A percentile compares a stretch with the other conserved stretches of the same genome.
Conservation (phyloP, 2,797 vertebrate species). For the Epinephelus malabaricus region DNA sequence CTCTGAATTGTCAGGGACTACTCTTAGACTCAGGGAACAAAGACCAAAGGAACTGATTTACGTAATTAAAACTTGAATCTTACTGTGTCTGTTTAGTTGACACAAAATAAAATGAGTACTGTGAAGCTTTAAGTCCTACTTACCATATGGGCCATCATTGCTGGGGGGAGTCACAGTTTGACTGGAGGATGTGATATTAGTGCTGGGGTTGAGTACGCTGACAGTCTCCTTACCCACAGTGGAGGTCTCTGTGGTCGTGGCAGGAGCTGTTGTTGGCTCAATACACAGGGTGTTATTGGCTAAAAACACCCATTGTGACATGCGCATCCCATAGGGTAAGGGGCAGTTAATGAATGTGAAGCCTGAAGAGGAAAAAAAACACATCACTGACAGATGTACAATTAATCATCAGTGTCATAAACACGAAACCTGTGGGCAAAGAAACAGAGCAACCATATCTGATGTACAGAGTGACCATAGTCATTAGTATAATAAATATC, state of each 20-base stretch:
- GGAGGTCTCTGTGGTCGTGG: fast-evolving
- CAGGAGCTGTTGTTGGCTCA: not conserved
- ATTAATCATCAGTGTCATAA: not conserved
- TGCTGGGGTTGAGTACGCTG: constrained; percentile 17
- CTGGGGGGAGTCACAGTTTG: not conserved
- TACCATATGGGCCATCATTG: constrained; percentile 19
- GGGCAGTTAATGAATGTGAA: constrained; percentile 44
- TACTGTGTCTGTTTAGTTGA: no score
- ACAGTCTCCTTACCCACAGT: constrained; percentile 42
- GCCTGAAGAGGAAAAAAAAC: constrained; percentile 16
- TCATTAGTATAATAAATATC: no score
- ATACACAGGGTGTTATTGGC: constrained; percentile 48
- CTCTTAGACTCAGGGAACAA: no score
- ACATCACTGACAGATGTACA: not conserved
- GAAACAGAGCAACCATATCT: no score
- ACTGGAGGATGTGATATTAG: constrained; percentile 28
- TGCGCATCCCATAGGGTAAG: constrained; percentile 28
- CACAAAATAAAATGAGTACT: no score
- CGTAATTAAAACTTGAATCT: no score
- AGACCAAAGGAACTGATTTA: no score
- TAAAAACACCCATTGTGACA: constrained; percentile 44
- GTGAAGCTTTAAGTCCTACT: constrained; percentile 27
- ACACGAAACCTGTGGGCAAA: not conserved
- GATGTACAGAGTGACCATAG: no score
- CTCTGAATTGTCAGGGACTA: no score